These are phyloP conservation scores for Batillaria attramentaria DNA, from an alignment of 1,140 invertebrate genomes.

Conservation along the genomic window DNA sequence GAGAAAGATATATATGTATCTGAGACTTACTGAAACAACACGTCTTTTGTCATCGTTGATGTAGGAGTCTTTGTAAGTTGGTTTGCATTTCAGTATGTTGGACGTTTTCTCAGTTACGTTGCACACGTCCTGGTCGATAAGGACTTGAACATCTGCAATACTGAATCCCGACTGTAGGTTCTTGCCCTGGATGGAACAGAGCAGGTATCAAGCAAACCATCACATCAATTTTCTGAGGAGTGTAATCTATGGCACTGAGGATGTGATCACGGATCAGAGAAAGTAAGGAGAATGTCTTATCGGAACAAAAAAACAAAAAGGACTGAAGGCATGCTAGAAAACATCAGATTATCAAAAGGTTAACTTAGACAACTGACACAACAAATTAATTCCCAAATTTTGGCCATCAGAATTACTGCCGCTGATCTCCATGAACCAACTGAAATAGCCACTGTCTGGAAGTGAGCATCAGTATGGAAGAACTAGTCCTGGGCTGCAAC, in stretches of 20 bases:
- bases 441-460: background rate
- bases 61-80: slow-evolving; percentile 35
- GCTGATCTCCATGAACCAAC: too few species aligned
- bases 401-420: too few species aligned
- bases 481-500: too few species aligned
- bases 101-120: slow-evolving; percentile 45
- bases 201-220: background rate
- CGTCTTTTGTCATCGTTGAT: slow-evolving; percentile 34
- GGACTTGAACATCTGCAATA: slow-evolving; percentile 52
- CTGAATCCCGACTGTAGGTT: slow-evolving; percentile 56
- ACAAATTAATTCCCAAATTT: too few species aligned
- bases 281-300: too few species aligned
- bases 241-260: too few species aligned
- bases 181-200: slow-evolving; percentile 53
- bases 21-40: slow-evolving; percentile 62
- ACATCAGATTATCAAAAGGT: too few species aligned
- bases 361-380: too few species aligned
- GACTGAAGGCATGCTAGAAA: too few species aligned
- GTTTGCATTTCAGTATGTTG: slow-evolving; percentile 50
- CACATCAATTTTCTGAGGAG: too few species aligned
- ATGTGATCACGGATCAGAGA: too few species aligned
- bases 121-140: slow-evolving; percentile 48
- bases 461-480: background rate
- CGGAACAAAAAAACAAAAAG: too few species aligned
- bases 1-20: background rate